These are phyloP conservation scores for Argopecten irradians DNA, from an alignment of 1,140 invertebrate species.

Conservation along the genomic window DNA sequence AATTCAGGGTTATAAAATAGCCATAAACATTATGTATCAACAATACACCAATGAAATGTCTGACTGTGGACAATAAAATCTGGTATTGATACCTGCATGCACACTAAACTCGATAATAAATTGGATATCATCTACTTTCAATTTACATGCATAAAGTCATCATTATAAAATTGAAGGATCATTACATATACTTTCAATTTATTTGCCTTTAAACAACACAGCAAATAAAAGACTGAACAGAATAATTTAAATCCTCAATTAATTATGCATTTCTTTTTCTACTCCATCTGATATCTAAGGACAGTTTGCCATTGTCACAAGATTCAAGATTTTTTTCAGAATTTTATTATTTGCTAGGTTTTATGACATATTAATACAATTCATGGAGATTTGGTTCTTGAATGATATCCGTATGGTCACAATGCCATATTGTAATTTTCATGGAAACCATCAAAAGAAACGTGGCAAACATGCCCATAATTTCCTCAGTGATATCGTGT, in stretches of 20 bases:
- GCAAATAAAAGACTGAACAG: not conserved
- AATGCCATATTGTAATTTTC: not conserved
- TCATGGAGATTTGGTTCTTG: not conserved
- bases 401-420: not conserved
- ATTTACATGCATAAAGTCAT: not conserved
- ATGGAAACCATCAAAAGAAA: not conserved
- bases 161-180: not conserved
- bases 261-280: not conserved
- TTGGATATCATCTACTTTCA: not conserved
- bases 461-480: constrained; percentile 4
- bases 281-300: too few species aligned
- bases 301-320: not conserved
- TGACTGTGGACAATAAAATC: not conserved
- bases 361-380: not conserved
- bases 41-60: not conserved
- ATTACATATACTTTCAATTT: not conserved
- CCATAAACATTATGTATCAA: not conserved
- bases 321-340: not conserved
- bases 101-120: not conserved
- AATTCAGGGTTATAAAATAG: not conserved
- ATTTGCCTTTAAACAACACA: not conserved
- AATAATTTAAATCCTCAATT: not conserved
- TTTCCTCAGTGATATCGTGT: constrained; percentile 1
- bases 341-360: not conserved
- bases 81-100: not conserved